phyloP scores from a whole-genome alignment of 2,113 vertebrate species.

The Eulemur macaco region DNA sequence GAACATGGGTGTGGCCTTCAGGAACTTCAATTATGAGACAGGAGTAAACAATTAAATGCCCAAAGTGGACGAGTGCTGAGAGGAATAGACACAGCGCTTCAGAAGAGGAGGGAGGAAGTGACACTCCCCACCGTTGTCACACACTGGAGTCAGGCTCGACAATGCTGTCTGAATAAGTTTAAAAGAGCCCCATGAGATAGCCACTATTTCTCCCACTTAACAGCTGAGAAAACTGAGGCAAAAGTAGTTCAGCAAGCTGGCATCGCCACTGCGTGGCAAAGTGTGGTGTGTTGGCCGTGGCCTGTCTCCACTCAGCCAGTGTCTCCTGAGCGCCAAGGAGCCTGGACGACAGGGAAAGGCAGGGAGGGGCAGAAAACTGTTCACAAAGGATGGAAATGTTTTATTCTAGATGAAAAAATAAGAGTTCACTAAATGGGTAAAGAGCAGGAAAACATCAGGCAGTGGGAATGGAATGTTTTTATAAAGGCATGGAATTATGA shows the following conservation, averaged over 20 bases:
- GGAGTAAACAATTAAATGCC: background rate
- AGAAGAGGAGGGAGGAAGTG: background rate
- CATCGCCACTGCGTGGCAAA: background rate
- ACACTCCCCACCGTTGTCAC: rapidly evolving
- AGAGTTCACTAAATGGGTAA: background rate
- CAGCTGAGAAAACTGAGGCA: background rate
- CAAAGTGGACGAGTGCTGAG: background rate
- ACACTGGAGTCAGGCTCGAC: background rate
- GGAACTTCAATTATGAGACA: background rate
- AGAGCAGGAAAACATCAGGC: background rate
- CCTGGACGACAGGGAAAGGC: rapidly evolving
- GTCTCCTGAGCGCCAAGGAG: background rate
- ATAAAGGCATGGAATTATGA: background rate
- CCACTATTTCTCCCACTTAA: background rate
- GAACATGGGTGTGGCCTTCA: background rate
- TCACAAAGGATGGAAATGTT: background rate
- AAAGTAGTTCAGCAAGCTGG: background rate
- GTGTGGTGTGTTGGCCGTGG: background rate
- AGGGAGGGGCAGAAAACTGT: background rate
- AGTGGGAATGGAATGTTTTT: background rate
- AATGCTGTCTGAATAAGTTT: background rate
- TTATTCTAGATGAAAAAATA: background rate
- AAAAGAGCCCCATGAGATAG: background rate
- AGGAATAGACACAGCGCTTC: background rate
- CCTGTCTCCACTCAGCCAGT: background rate